Base-by-base conservation (phyloP, 2,888 invertebrate genomes). In the Drosophila nr. fundita region DNA sequence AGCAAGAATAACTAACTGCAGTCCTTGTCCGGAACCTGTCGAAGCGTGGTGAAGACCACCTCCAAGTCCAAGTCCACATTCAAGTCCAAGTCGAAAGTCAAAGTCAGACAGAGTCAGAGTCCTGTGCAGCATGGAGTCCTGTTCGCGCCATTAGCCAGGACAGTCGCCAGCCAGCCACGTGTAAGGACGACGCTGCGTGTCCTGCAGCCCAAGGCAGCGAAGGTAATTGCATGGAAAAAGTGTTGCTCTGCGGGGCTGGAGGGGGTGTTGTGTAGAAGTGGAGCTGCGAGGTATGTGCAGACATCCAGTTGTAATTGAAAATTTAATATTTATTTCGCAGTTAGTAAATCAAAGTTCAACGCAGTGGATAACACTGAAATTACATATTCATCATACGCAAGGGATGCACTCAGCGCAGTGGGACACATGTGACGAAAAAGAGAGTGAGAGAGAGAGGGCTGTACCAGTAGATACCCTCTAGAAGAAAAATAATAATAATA, bases 291-390 rank as follows among this genome's bases (percentile, higher is more conserved):
- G 50, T 70, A 54, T 71, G 73, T 10, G 45, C 24, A 60, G 68
- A 42, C 57, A 36, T 54, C 55, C 24, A 38, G 66, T 64, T 50
- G 86, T 85, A 83, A 89, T 87, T 85, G 85, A 89, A 89, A 87
- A 87, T 87, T 85, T 87, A 85, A 87, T 85, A 89, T 89, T 87
- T 87, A 87, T 87, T 87, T 89, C 85, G 89, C 85, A 87, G 87
- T 87, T 87, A 87, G 80, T 87, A 89, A 87, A 89, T 87, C 89
- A 87, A 83, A 87, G 87, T 88, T 84, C 78, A 80, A 63, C 82
- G 73, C 85, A 87, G 73, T 85, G 88, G 88, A 83, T 82, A 87
- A 76, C 76, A 72, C 65, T 66, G 76, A 73, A 74, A 87, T 89
- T 87, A 87, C 87, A 79, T 87, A 87, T 87, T 89, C 89, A 84